A percentile compares a stretch with the other conserved stretches of the same genome.
phyloP scores from a whole-genome alignment of 2,888 invertebrate species.

The Atethmia centrago region DNA sequence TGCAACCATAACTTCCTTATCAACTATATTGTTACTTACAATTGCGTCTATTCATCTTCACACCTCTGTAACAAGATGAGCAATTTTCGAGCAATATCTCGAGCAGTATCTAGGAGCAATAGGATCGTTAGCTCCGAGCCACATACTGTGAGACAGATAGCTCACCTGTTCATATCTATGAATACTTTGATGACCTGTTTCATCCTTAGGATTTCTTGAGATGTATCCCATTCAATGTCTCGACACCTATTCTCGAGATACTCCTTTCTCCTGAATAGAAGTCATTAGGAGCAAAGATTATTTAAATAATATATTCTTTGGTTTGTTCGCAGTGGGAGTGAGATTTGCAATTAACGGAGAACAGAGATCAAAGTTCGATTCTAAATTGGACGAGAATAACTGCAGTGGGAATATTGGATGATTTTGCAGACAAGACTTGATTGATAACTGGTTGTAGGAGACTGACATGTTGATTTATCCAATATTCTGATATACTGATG shows the following conservation, averaged over 20 bases:
- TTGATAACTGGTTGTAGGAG: neutral
- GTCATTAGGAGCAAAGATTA: slow-evolving; percentile 2
- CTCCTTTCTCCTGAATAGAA: neutral
- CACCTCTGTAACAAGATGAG: slow-evolving; percentile 31
- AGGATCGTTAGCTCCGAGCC: slow-evolving; percentile 44
- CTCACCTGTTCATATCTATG: slow-evolving; percentile 8
- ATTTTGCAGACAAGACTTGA: slow-evolving; percentile 20
- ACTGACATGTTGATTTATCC: slow-evolving; percentile 21
- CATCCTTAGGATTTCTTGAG: slow-evolving; percentile 17
- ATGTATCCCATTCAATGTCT: slow-evolving; percentile 25
- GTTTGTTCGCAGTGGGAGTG: neutral
- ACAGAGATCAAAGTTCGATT: neutral
- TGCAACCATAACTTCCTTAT: slow-evolving; percentile 10
- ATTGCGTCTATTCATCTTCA: slow-evolving; percentile 43
- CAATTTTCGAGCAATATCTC: slow-evolving; percentile 19
- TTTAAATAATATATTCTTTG: slow-evolving; percentile 12
- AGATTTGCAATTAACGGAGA: neutral
- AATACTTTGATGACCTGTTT: slow-evolving; percentile 29
- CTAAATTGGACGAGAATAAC: neutral
- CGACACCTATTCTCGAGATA: slow-evolving; percentile 17
- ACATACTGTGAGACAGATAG: slow-evolving; percentile 57
- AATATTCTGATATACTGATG: no score
- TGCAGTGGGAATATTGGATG: neutral
- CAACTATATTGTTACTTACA: slow-evolving; percentile 19
- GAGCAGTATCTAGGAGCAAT: slow-evolving; percentile 29